Evolutionary conservation across 2,797 vertebrate species (phyloP), one percentile per base, ranked within the genome.

Genomic region (Astyanax mexicanus): DNA sequence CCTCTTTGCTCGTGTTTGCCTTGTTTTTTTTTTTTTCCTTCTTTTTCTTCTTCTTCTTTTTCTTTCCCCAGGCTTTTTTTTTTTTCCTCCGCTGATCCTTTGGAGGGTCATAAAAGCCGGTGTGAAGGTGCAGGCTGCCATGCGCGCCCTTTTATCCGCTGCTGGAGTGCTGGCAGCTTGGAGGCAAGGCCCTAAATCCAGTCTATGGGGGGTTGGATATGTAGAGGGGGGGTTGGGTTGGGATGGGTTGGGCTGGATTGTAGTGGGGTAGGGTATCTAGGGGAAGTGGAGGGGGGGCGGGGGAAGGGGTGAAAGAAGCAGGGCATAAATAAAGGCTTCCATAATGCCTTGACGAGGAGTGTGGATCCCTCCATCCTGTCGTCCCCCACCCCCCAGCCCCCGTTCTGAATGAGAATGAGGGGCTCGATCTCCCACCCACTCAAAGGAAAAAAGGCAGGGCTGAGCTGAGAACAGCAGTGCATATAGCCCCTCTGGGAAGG

Each of bases 41-140:
- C 87, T 88, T 85, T 89, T 86, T n/a, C 19, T 3, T 13, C 5
- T n/a, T 88, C 88, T 85, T 89, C 87, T 13, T 21, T 3, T 11
- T 6, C 23, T 68, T 67, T 71, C 69, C 86, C 29, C 47, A 2
- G 60, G 61, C 74, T 80, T 89, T 90, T 90, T 5, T 5, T 32
- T 5, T 32, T 2, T 32, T 83, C 89, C 83, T 88, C 86, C 84
- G 85, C 88, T 90, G 89, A 90, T 92, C 91, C 90, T 87, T 89
- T 88, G 85, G 87, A 90, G 88, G 89, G 90, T 88, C 91, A 89
- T 92, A 93, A 92, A 93, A 91, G 91, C 88, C 89, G 84, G 88
- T 90, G 90, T 90, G 77, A 82, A 80, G 72, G 74, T 78, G 87
- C 89, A 87, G 88, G 89, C 89, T 86, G 86, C 75, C 88, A 86